Evolutionary conservation across 2,113 vertebrate species (phyloP).

Genomic region (Dolichotis patagonum): DNA sequence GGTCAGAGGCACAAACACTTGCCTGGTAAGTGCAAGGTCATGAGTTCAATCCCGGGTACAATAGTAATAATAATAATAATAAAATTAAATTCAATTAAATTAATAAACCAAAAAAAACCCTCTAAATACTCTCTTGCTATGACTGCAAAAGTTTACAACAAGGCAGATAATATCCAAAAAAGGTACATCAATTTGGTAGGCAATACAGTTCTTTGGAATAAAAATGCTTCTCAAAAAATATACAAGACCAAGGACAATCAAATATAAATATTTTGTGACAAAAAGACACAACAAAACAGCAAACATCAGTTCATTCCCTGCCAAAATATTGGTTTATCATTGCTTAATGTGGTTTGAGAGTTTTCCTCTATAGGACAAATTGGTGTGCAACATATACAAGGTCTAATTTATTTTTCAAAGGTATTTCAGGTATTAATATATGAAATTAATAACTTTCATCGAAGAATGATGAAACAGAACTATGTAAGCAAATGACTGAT

Average conservation of each 20-base stretch:
- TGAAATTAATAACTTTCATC: slow-evolving; percentile 9
- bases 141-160: not conserved
- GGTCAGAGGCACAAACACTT: no score
- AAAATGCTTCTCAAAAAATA: slow-evolving; percentile 30
- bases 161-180: slow-evolving; percentile 3
- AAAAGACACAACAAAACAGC: not conserved
- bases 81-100: no score
- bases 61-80: no score
- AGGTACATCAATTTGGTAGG: not conserved
- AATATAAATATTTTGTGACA: not conserved
- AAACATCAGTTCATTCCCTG: not conserved
- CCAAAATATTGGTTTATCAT: not conserved
- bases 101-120: not conserved
- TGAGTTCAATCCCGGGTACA: no score
- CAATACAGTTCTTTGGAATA: not conserved
- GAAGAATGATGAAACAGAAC: not conserved
- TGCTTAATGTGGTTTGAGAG: not conserved
- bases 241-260: not conserved
- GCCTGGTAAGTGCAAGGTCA: no score
- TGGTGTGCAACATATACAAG: not conserved
- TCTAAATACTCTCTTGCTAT: not conserved
- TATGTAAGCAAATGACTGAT: not conserved
- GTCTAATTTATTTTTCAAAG: slow-evolving; percentile 17
- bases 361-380: not conserved
- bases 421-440: slow-evolving; percentile 5